These are phyloP conservation scores for Pseudomyrmex sp. DNA, from an alignment of 1,140 invertebrate species.

Conservation along the genomic window DNA sequence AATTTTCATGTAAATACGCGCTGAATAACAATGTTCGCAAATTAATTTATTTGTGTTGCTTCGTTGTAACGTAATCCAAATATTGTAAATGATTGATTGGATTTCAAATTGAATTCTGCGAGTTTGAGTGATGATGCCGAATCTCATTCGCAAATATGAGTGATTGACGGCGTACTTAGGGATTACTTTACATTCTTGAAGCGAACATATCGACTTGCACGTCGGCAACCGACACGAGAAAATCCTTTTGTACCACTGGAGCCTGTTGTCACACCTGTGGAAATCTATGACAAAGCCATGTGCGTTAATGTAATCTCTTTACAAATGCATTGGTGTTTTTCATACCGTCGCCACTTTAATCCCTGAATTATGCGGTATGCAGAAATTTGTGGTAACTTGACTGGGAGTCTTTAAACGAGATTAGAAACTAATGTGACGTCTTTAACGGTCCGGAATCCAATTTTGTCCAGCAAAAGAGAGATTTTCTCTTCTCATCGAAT, in stretches of 20 bases:
- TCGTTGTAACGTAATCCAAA: neutral
- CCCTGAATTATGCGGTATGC: neutral
- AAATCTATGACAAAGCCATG: neutral
- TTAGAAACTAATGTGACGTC: neutral
- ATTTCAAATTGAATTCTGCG: constrained; percentile 27
- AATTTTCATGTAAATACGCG: neutral
- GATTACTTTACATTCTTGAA: constrained; percentile 29
- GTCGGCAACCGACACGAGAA: neutral
- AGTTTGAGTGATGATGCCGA: constrained; percentile 3
- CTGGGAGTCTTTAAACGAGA: neutral
- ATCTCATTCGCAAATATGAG: constrained; percentile 13
- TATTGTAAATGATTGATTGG: constrained; percentile 9
- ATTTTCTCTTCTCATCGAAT: neutral
- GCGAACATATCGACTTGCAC: constrained; percentile 1
- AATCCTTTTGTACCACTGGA: neutral
- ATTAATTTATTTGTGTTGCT: neutral
- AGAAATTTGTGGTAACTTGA: neutral
- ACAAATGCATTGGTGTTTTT: neutral
- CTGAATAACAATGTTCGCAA: neutral
- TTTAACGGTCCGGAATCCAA: neutral
- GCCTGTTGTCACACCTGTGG: neutral
- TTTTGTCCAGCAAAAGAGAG: neutral
- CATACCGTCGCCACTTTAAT: neutral
- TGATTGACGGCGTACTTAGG: neutral
- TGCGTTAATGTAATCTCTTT: constrained; percentile 9